Percentiles rank a stretch among this genome's conserved stretches.
These are phyloP conservation scores for Drosophila suboccidentalis DNA, from an alignment of 2,888 invertebrate genomes.

Conservation along the genomic window DNA sequence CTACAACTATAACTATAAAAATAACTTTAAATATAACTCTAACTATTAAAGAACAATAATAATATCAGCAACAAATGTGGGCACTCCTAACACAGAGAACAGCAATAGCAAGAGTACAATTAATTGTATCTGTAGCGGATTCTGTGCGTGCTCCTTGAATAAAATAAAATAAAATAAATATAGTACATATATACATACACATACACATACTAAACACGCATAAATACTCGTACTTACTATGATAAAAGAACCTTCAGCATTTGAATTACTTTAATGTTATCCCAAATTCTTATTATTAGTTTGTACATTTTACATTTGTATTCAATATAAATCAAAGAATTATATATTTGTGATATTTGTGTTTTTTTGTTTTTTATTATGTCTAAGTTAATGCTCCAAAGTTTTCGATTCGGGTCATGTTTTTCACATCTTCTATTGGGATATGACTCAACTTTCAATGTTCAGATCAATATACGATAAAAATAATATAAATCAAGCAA, in stretches of 20 bases:
- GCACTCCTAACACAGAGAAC: constrained; percentile 8
- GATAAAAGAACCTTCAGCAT: constrained; percentile 47
- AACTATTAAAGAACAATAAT: constrained; percentile 26
- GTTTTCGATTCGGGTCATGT: constrained; percentile 58
- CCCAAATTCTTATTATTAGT: constrained; percentile 50
- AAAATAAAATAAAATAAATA: constrained; percentile 17
- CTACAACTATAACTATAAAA: constrained; percentile 29
- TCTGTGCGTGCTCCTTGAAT: constrained; percentile 47
- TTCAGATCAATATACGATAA: constrained; percentile 17
- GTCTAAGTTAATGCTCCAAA: constrained; percentile 42
- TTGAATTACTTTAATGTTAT: constrained; percentile 47
- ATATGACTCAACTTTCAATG: constrained; percentile 15
- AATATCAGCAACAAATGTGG: constrained; percentile 24
- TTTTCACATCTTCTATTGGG: constrained; percentile 49
- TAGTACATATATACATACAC: constrained; percentile 24
- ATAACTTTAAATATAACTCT: constrained; percentile 29
- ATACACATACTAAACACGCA: constrained; percentile 23
- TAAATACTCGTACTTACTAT: constrained; percentile 16
- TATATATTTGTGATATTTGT: constrained; percentile 31
- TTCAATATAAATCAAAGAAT: constrained; percentile 38
- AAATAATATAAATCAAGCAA: constrained; percentile 28
- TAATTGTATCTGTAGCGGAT: constrained; percentile 39
- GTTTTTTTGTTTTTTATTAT: constrained; percentile 42
- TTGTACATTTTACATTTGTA: constrained; percentile 50
- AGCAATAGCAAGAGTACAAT: constrained; percentile 25